Evolutionary conservation across 2,797 vertebrate species (phyloP).

Genomic region (Spinus olivaceus): DNA sequence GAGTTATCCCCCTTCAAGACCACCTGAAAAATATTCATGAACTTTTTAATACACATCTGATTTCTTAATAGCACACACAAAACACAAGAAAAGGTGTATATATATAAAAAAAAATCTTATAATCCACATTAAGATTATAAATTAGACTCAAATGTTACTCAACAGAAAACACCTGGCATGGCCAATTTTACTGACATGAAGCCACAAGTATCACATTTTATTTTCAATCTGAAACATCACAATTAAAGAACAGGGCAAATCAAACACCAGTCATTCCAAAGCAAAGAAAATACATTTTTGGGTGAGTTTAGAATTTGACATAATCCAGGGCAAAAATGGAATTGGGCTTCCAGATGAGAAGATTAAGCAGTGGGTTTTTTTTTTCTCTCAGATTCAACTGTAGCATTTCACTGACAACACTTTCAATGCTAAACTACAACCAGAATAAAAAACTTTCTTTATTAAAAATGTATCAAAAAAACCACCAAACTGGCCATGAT

Average conservation of each 20-base stretch:
- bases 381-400: not conserved
- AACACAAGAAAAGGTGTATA: not conserved
- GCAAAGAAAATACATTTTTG: not conserved
- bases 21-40: constrained; percentile 79
- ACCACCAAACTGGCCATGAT: accelerated
- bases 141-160: not conserved
- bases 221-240: not conserved
- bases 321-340: not conserved
- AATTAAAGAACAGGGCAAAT: not conserved
- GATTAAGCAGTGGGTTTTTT: not conserved
- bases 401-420: not conserved
- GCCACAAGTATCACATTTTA: not conserved
- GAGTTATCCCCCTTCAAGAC: constrained; percentile 89
- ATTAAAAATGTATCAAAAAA: not conserved
- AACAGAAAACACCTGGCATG: not conserved
- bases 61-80: not conserved
- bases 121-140: not conserved
- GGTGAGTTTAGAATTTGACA: not conserved
- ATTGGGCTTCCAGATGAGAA: not conserved
- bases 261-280: not conserved
- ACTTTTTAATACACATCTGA: not conserved
- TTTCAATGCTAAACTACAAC: not conserved
- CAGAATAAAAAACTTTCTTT: not conserved
- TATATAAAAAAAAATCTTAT: not conserved
- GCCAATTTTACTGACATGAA: not conserved